Percentiles rank a stretch among this genome's conserved stretches.
Evolutionary conservation across 1,140 invertebrate species (phyloP).

Genomic region (Penaeus japonicus): DNA sequence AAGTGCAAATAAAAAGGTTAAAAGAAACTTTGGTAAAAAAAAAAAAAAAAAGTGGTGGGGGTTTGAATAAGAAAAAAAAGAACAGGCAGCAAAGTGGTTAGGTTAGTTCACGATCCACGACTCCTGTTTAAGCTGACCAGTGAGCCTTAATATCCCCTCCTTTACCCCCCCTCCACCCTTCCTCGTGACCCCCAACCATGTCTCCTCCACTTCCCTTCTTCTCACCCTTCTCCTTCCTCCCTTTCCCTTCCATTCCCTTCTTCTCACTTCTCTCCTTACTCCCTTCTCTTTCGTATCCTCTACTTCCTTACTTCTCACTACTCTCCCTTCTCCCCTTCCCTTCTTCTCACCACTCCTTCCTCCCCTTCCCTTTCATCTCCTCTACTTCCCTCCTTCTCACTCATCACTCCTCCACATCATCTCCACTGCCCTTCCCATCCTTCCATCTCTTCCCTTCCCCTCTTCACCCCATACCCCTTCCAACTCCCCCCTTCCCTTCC

Average conservation of each 20-base stretch:
- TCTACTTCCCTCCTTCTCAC: background rate
- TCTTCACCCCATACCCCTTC: background rate
- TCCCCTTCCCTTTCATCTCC: background rate
- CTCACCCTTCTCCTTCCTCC: background rate
- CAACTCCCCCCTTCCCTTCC: background rate
- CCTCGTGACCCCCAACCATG: background rate
- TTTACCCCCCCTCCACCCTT: background rate
- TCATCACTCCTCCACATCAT: background rate
- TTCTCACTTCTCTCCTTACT: background rate
- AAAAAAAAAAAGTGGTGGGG: no score
- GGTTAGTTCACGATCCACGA: no score
- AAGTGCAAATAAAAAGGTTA: no score
- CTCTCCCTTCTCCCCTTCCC: background rate
- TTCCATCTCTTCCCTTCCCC: background rate
- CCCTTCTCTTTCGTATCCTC: background rate
- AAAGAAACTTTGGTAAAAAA: no score
- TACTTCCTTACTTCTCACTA: background rate
- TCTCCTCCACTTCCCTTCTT: background rate
- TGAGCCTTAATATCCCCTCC: no score
- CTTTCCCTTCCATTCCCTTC: background rate
- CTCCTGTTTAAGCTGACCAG: no score
- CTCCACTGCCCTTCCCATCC: background rate
- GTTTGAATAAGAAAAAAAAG: no score
- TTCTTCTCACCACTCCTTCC: background rate
- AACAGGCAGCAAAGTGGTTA: no score